Evolutionary conservation across 2,797 vertebrate species (phyloP).

Genomic region (Ispidina picta): DNA sequence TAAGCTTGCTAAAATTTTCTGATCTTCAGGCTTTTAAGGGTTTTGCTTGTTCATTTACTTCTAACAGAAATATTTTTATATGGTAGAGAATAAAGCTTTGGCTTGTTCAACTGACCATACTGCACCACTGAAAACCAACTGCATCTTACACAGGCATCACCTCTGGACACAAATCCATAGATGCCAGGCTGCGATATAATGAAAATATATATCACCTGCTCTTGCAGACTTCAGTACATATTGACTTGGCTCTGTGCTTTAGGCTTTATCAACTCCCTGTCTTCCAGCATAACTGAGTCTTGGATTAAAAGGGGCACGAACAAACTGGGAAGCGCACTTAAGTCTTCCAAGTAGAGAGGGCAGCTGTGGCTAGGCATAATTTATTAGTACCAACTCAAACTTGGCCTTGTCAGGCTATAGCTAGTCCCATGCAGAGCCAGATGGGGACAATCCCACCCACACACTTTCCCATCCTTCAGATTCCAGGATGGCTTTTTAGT

Average conservation of each 20-base stretch:
- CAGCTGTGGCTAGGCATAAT: not conserved
- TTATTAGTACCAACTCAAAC: not conserved
- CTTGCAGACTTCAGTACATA: not conserved
- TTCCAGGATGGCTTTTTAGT: not conserved
- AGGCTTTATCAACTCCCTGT: not conserved
- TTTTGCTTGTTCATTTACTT: not conserved
- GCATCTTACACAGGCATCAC: not conserved
- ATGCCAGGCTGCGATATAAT: not conserved
- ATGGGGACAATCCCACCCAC: accelerated
- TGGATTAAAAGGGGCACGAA: not conserved
- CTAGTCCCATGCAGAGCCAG: not conserved
- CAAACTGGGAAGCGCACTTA: not conserved
- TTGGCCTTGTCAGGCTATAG: not conserved
- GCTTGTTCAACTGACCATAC: not conserved
- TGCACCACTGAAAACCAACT: not conserved
- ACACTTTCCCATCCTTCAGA: not conserved
- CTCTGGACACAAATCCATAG: not conserved
- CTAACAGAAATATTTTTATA: not conserved
- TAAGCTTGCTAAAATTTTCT: not conserved
- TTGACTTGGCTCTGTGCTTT: not conserved
- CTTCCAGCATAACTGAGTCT: not conserved
- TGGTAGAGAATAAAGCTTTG: not conserved
- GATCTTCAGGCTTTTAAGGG: not conserved
- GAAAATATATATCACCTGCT: not conserved
- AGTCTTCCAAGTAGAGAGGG: not conserved